phyloP scores from a whole-genome alignment of 2,888 invertebrate species.

The Plusia festucae region DNA sequence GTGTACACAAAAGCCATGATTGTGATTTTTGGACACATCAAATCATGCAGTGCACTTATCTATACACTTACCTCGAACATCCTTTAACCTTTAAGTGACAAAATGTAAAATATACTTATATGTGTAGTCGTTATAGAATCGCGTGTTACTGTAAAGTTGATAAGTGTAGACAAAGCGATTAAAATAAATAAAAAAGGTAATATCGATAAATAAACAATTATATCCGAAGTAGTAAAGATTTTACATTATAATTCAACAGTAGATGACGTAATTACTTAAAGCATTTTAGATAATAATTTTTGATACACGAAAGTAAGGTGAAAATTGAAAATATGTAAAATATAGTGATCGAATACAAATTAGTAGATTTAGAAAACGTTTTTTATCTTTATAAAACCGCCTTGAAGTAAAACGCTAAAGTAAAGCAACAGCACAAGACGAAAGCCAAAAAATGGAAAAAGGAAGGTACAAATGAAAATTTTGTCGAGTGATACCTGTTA shows the following conservation, averaged over 20 bases:
- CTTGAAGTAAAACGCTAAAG: slow-evolving; percentile 57
- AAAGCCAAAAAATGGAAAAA: slow-evolving; percentile 77
- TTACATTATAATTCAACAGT: not conserved
- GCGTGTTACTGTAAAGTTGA: slow-evolving; percentile 46
- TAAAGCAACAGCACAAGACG: slow-evolving; percentile 84
- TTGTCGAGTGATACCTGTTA: slow-evolving; percentile 87
- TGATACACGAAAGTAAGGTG: not conserved
- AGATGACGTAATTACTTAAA: not conserved
- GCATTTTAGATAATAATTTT: not conserved
- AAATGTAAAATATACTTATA: slow-evolving; percentile 43
- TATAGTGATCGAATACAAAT: slow-evolving; percentile 11
- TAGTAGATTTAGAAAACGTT: slow-evolving; percentile 34
- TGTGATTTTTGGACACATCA: slow-evolving; percentile 48
- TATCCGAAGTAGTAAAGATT: not conserved
- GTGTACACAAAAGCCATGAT: slow-evolving; percentile 52
- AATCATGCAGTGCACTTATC: slow-evolving; percentile 67
- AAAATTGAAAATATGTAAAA: slow-evolving; percentile 14
- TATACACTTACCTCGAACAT: slow-evolving; percentile 57
- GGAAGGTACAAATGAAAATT: slow-evolving; percentile 70
- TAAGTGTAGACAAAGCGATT: slow-evolving; percentile 26
- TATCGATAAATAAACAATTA: slow-evolving; percentile 5
- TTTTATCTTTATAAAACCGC: slow-evolving; percentile 32
- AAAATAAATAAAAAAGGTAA: slow-evolving; percentile 21
- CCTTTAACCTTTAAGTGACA: slow-evolving; percentile 43
- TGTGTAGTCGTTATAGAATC: slow-evolving; percentile 27